These are phyloP conservation scores for Sicus ferrugineus DNA, from an alignment of 2,888 invertebrate species.

Conservation along the genomic window DNA sequence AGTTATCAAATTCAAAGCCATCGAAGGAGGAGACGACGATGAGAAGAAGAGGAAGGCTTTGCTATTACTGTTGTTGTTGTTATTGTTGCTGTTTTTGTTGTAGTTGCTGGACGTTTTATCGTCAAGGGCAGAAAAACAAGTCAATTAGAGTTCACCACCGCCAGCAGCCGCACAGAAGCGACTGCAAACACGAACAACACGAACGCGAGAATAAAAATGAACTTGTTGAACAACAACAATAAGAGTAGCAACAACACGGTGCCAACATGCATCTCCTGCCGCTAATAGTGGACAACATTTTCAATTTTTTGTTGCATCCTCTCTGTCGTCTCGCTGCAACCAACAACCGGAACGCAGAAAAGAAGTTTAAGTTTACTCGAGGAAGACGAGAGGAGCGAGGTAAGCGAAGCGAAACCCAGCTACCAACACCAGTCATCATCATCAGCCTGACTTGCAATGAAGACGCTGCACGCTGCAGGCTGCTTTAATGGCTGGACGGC, in stretches of 20 bases:
- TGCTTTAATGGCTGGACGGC: background rate
- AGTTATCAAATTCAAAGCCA: slow-evolving; percentile 16
- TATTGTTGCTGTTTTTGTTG: background rate
- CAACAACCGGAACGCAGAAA: too few relatives aligned
- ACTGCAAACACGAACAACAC: background rate
- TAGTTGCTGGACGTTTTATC: background rate
- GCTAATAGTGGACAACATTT: background rate
- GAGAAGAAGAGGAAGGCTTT: background rate
- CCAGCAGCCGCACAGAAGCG: background rate
- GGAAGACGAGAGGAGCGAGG: too few relatives aligned
- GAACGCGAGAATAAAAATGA: background rate
- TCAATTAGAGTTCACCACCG: slow-evolving; percentile 3
- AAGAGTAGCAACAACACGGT: too few relatives aligned
- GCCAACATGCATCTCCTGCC: background rate
- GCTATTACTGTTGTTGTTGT: background rate
- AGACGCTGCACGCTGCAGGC: background rate
- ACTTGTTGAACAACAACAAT: too few relatives aligned
- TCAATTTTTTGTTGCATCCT: too few relatives aligned
- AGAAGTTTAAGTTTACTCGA: too few relatives aligned
- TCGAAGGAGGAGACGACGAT: background rate
- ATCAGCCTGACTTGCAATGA: background rate
- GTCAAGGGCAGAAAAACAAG: slow-evolving; percentile 13
- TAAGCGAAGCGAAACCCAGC: background rate
- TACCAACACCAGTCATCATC: background rate
- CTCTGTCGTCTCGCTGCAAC: too few relatives aligned